A percentile compares a stretch with the other conserved stretches of the same genome.
Evolutionary conservation across 2,797 vertebrate species (phyloP).

Genomic region (Spea hammondii): DNA sequence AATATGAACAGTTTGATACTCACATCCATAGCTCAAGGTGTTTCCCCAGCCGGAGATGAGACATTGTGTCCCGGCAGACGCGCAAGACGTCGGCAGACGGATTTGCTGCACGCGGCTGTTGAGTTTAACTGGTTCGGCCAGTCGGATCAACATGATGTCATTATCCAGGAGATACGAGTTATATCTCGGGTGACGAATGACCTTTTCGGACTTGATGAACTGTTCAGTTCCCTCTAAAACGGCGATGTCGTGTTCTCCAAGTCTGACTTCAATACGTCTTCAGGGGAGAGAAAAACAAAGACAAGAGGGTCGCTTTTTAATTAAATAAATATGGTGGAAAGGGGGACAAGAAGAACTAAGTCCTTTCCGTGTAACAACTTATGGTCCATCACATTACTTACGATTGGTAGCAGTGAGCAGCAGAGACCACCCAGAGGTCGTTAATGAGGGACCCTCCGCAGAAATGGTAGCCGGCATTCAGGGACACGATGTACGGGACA

Average conservation of each 20-base stretch:
- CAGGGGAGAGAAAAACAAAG: not conserved
- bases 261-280: constrained; percentile 72
- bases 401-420: constrained; percentile 73
- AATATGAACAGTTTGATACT: constrained; percentile 54
- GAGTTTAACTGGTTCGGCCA: constrained; percentile 60
- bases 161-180: constrained; percentile 68
- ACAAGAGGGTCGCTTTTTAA: not conserved
- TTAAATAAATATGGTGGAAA: not conserved
- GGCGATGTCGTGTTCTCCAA: constrained; percentile 78
- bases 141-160: constrained; percentile 79
- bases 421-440: constrained; percentile 68
- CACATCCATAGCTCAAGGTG: constrained; percentile 70
- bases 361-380: no score
- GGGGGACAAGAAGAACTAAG: no score
- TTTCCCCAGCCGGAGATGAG: constrained; percentile 85
- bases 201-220: constrained; percentile 68
- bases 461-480: constrained; percentile 68
- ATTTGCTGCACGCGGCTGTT: constrained; percentile 64
- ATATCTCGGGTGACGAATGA: constrained; percentile 75
- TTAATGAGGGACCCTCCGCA: constrained; percentile 70
- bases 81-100: constrained; percentile 71
- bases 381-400: constrained; percentile 55
- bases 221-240: constrained; percentile 73
- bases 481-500: constrained; percentile 68
- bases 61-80: constrained; percentile 65